Evolutionary conservation across 2,113 vertebrate species (phyloP).

Genomic region (Talpa occidentalis): DNA sequence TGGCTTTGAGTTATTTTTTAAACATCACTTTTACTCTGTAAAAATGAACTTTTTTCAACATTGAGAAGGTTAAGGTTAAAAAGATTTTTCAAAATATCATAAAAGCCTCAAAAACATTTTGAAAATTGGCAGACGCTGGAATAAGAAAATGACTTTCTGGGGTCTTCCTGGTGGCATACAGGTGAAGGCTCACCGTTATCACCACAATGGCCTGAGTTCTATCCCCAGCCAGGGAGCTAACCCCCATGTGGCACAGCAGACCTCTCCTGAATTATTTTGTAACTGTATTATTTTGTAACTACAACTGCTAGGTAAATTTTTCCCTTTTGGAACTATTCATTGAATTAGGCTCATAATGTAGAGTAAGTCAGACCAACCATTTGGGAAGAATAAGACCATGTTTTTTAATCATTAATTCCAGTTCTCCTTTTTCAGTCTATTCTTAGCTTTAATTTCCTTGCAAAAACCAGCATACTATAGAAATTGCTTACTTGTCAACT

Average conservation of each 20-base stretch:
- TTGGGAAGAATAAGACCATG: conserved; percentile 14
- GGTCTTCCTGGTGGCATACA: background rate
- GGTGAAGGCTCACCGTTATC: too few species aligned
- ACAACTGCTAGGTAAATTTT: conserved; percentile 37
- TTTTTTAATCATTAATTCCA: background rate
- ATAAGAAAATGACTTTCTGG: conserved; percentile 12
- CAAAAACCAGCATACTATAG: background rate
- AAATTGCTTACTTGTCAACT: background rate
- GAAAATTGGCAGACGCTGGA: background rate
- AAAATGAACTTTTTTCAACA: conserved; percentile 24
- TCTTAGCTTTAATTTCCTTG: background rate
- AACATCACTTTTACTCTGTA: conserved; percentile 19
- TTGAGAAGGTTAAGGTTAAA: background rate
- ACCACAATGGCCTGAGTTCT: too few species aligned
- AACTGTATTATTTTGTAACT: conserved; percentile 26
- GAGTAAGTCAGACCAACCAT: background rate
- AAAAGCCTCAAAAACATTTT: conserved; percentile 40
- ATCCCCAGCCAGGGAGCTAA: too few species aligned
- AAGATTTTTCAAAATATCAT: background rate
- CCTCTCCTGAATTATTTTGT: background rate
- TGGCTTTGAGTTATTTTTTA: conserved; percentile 48
- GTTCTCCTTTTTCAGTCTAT: background rate
- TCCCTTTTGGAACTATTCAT: background rate
- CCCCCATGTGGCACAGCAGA: too few species aligned
- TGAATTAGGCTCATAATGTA: background rate